Evolutionary conservation across 2,113 vertebrate genomes (phyloP).

Genomic region (Microtus ochrogaster): DNA sequence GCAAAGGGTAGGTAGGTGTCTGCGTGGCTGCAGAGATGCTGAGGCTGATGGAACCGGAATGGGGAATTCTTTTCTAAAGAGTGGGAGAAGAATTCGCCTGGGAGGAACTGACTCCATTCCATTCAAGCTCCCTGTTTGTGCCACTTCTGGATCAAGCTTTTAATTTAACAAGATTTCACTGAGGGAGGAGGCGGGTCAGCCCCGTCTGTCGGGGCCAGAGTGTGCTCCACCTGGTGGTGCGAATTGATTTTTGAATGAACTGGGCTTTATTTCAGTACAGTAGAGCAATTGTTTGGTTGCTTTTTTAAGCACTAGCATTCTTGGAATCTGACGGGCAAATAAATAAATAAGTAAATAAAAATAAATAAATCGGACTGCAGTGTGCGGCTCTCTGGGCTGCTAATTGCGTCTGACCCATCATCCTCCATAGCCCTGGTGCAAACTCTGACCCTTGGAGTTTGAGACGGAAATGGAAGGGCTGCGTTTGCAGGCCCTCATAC

Average conservation of each 20-base stretch:
- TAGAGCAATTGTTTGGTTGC: constrained; percentile 77
- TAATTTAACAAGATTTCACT: constrained; percentile 83
- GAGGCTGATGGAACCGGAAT: constrained; percentile 83
- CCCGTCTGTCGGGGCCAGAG: constrained; percentile 82
- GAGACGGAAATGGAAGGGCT: constrained; percentile 78
- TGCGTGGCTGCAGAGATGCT: constrained; percentile 85
- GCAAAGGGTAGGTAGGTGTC: constrained; percentile 85
- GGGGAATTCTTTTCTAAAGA: constrained; percentile 62
- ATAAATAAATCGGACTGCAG: constrained; percentile 61
- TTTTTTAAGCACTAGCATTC: constrained; percentile 81
- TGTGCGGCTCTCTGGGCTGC: constrained; percentile 70
- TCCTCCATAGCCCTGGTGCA: constrained; percentile 80
- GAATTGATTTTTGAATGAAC: constrained; percentile 81
- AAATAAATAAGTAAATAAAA: background rate
- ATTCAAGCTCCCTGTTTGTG: constrained; percentile 83
- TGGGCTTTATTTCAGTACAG: constrained; percentile 84
- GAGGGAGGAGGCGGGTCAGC: constrained; percentile 37
- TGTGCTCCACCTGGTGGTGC: constrained; percentile 79
- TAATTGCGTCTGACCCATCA: constrained; percentile 86
- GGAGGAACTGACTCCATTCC: constrained; percentile 83
- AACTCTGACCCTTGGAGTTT: constrained; percentile 83
- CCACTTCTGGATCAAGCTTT: constrained; percentile 82
- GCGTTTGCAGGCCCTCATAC: constrained; percentile 74
- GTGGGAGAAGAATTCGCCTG: constrained; percentile 78
- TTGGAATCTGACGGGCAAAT: constrained; percentile 86